Base-by-base conservation (phyloP, 2,113 vertebrate species). In the Odontesthes bonariensis region DNA sequence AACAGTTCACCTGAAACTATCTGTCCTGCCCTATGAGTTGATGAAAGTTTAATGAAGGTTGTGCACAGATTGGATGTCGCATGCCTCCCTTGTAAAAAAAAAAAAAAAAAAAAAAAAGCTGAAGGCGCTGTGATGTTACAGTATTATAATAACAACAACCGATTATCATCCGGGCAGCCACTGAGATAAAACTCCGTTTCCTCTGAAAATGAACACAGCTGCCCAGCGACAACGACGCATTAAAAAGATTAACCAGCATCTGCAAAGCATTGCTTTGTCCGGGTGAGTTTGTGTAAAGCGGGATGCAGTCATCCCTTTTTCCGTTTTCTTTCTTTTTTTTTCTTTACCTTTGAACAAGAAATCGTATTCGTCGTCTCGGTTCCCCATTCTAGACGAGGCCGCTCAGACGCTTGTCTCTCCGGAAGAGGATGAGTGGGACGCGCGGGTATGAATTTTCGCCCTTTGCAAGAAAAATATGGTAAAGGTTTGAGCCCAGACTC, bases 311-410 rank as follows among this genome's bases (percentile, higher is more conserved):
- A 88, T 88, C 71, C 51, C 60, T 61, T 57, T n/a, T 46, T 31
- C 33, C 19, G 33, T 17, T 62, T 70, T 70, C 38, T 33, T 57
- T 56, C 70, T 75, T 76, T 35, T 57, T 64, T 57, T 56, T 32
- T 73, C 64, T 83, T 93, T 92, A 95, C 94, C 94, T 95, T 95
- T 95, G 91, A 95, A 95, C 89, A 95, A 94, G 92, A 95, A 95
- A 94, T 95, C 95, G 91, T 95, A 95, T 81, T 95, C 95, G 91
- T 95, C 95, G 88, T 95, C 95, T 92, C 95, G 92, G 94, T 94
- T 95, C 91, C 93, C 95, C 95, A 95, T 95, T 93, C 92, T 94
- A 76, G 86, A 91, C 89, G 90, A 90, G 87, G 91, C 85, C 90
- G 74, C 85, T 88, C 86, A 91, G 64, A 86, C 79, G 84, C 75